Evolutionary conservation across 2,888 invertebrate genomes (phyloP), one percentile per base, ranked within the genome.

Genomic region (Griposia aprilina): DNA sequence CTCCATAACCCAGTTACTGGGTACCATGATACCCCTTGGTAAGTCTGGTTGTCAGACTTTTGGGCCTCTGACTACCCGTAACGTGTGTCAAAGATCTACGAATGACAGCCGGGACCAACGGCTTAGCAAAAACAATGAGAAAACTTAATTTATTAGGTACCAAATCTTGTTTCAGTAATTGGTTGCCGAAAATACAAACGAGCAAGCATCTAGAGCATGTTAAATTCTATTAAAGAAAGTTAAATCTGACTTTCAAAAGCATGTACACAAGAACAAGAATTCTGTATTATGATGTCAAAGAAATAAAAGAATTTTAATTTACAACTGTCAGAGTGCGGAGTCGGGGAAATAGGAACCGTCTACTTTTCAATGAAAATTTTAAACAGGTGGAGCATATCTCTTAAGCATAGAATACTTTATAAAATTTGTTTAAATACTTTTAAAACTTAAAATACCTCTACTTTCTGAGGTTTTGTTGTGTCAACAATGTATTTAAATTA

Each of bases 401-500:
- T 48, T 67, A 17, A 36, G n/a, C 66, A 60, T 60, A 45, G 76
- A 76, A 67, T 66, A 41, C 52, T 70, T 48, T 48, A 3, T 1
- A 48, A 48, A 41, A 0, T 7, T 41, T 36, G 41, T 41, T 41
- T 10, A 45, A 45, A 45, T 45, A 45, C 1, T 45, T 45, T 45
- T 45, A 72, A 48, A 70, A n/a, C 30, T 73, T 60, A 77, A 66
- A 82, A 52, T 63, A 59, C 57, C 57, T 7, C 23, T 15, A 41
- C 67, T 66, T 71, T 45, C 45, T 50, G n/a, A 15, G 11, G 78
- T 82, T 74, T 68, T 83, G 82, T 82, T 79, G 67, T 78, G 83
- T 50, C 41, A 71, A 82, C 82, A 82, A 82, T 82, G 82, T 74
- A 63, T 82, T 69, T 78, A 82, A 82, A 83, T 80, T 52, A 83